A percentile compares a stretch with the other conserved stretches of the same genome.
phyloP scores from a whole-genome alignment of 1,140 invertebrate genomes.

The Penaeus vannamei region DNA sequence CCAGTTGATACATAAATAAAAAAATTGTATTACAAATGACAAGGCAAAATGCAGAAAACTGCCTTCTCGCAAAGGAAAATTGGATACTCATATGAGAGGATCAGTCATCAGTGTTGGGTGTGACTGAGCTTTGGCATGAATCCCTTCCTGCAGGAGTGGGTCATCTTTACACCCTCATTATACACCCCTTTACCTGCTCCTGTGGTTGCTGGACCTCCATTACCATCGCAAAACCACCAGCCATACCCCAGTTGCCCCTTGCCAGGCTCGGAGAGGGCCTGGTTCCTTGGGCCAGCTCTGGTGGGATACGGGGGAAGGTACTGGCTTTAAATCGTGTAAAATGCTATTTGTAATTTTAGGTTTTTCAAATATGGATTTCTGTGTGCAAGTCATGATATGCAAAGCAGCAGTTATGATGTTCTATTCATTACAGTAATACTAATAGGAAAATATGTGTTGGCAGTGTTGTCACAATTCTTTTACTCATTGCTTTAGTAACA shows the following conservation, averaged over 20 bases:
- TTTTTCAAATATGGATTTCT: neutral
- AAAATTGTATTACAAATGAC: too few relatives aligned
- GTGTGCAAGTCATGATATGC: neutral
- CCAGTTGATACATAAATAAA: too few relatives aligned
- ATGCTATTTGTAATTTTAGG: neutral
- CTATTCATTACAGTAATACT: too few relatives aligned
- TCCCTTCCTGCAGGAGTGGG: constrained; percentile 60
- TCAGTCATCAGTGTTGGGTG: neutral
- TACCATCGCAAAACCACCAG: neutral
- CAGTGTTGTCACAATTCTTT: too few relatives aligned
- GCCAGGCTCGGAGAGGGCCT: constrained; percentile 21
- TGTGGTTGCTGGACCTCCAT: neutral
- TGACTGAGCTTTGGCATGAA: constrained; percentile 60
- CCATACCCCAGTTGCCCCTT: neutral
- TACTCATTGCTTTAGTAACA: too few relatives aligned
- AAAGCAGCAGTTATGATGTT: too few relatives aligned
- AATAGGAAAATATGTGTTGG: too few relatives aligned
- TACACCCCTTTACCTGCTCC: constrained; percentile 16
- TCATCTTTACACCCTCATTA: constrained; percentile 59
- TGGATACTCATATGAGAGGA: neutral
- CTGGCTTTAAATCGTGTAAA: neutral
- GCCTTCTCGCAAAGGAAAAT: neutral
- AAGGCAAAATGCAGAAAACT: neutral
- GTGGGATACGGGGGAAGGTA: constrained; percentile 48
- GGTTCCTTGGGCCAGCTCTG: constrained; percentile 50